Evolutionary conservation across 2,888 invertebrate species (phyloP), one percentile per base, ranked within the genome.

Genomic region (Drosophila engyochracea): DNA sequence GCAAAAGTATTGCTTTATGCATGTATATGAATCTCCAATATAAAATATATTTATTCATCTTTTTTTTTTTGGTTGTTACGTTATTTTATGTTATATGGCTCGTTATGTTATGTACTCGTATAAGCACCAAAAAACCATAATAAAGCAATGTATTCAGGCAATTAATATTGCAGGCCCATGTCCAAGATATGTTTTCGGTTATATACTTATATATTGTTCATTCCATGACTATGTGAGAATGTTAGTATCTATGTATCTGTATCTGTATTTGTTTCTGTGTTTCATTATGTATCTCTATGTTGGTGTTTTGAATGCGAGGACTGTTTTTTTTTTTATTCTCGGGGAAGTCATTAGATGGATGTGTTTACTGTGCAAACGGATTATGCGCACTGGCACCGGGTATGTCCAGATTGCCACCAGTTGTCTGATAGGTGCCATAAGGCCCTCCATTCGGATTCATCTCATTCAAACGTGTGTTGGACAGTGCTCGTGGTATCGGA

Each of bases 401-500:
- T 79, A 96, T 95, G 83, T 95, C 95, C 71, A 96, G 93, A 85
- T 95, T 96, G 39, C 96, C 96, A 28, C 95, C 96, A 65, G 95
- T 94, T 39, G 95, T 95, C 88, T 96, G 96, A 86, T 96, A 97
- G 33, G 97, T 97, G 74, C 97, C 97, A 64, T 93, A 93, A 2
- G 92, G 93, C 47, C 91, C 91, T 66, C 96, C 96, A 92, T 96
- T 96, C 82, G 95, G 95, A 75, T 96, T 94, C 85, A 97, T 94
- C 93, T 97, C 97, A 80, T 97, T 96, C 44, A 97, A 95, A 71
- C 97, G 96, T 80, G 96, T 96, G 91, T 97, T 97, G 82, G 97
- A 97, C 31, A 97, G 94, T 60, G 97, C 97, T 76, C 97, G 95
- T 1, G 97, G 97, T 91, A 97, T 96, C 28, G 98, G 98, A 94